Evolutionary conservation across 2,113 vertebrate genomes (phyloP), one percentile per base, ranked within the genome.

Genomic region (Indicator maculatus): DNA sequence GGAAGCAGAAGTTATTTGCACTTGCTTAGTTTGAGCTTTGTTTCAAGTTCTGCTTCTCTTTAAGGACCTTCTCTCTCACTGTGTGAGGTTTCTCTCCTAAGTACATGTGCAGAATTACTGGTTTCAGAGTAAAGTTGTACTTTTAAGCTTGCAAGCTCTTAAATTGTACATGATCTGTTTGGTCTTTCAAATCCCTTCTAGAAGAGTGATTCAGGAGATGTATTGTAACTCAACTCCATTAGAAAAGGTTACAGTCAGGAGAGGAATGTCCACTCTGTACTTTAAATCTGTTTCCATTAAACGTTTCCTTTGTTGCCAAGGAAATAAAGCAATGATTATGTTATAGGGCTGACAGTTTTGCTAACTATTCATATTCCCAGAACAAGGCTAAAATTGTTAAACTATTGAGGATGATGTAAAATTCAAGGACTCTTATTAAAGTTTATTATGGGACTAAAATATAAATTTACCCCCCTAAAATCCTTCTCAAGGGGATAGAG

Each of bases 151-250:
- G 56, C 95, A 91, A 26, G 4, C 75, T 88, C 64, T 97, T 94
- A 95, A 96, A 94, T 95, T 90, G 93, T 77, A 39, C 92, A 65
- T 96, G 59, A 88, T 94, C 90, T 95, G 24, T 93, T 91, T 82
- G 88, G 55, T 79, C 94, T 96, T 96, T 85, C 79, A 94, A 36
- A 75, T 95, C 86, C 53, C 75, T 90, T 95, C 88, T 89, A 95
- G 92, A 96, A 88, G 95, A 94, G 93, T 86, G 84, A 96, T 39
- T 90, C 70, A 91, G 69, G 88, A 87, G 86, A 87, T 93, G 67
- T 72, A 78, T 89, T 92, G 71, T 95, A 94, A 91, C 91, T 74
- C 73, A 82, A 69, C 63, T 41, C 61, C 90, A 8, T 73, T 95
- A 71, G 81, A 94, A 97, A 93, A 95, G 80, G 52, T 86, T 93